Evolutionary conservation across 2,113 vertebrate species (phyloP).

Genomic region (Cisticola juncidis): DNA sequence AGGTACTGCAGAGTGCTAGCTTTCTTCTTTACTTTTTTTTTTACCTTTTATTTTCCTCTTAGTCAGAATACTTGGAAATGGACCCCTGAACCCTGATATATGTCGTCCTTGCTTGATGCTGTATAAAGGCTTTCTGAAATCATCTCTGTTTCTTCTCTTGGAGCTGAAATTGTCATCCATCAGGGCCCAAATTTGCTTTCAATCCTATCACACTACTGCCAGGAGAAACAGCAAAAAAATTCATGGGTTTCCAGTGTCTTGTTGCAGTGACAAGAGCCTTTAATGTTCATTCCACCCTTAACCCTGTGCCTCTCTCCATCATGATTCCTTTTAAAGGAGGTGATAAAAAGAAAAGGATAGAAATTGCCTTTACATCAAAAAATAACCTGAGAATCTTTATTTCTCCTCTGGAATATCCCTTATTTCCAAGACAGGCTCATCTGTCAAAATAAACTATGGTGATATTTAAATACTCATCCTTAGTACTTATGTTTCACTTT

Average conservation of each 20-base stretch:
- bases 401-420: not conserved
- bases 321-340: constrained; percentile 9
- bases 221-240: not conserved
- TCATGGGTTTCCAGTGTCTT: not conserved
- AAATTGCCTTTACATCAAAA: constrained; percentile 35
- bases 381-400: not conserved
- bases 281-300: constrained; percentile 22
- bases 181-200: not conserved
- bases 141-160: not conserved
- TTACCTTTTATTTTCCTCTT: not conserved
- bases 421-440: not conserved
- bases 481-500: constrained; percentile 29
- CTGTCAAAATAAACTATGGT: constrained; percentile 13
- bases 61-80: not conserved
- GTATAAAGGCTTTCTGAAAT: constrained; percentile 16
- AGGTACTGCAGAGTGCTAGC: not conserved
- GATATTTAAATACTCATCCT: constrained; percentile 30
- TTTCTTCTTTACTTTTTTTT: not conserved
- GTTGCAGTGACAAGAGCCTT: not conserved
- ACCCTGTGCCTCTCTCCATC: not conserved
- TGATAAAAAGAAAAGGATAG: constrained; percentile 10
- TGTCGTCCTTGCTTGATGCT: not conserved
- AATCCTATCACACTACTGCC: not conserved
- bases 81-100: not conserved
- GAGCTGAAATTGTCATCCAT: not conserved